These are phyloP conservation scores for Xiphorhynchus elegans DNA, from an alignment of 2,113 vertebrate genomes.

Conservation along the genomic window DNA sequence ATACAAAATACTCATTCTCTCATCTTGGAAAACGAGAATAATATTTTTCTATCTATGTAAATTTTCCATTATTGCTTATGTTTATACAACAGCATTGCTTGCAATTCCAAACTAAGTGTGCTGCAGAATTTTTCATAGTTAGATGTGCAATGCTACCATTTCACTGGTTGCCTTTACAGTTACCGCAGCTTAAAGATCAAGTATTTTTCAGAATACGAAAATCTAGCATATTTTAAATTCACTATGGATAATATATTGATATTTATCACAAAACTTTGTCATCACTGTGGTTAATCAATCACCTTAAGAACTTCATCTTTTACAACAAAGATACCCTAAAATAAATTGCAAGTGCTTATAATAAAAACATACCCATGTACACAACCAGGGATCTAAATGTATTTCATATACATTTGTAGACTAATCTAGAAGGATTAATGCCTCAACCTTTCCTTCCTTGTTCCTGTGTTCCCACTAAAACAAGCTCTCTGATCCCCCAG, in stretches of 20 bases:
- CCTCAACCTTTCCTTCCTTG: not conserved
- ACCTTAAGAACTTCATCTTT: not conserved
- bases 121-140: not conserved
- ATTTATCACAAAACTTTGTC: not conserved
- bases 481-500: not conserved
- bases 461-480: not conserved
- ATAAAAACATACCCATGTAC: not conserved
- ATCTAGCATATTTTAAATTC: not conserved
- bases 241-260: not conserved
- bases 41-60: not conserved
- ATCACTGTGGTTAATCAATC: not conserved
- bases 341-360: not conserved
- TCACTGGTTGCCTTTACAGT: not conserved
- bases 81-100: not conserved
- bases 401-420: rapidly evolving
- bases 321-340: not conserved
- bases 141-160: not conserved
- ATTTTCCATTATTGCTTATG: not conserved
- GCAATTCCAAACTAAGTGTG: not conserved
- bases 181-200: not conserved
- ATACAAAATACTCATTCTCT: not conserved
- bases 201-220: not conserved
- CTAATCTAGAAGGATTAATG: not conserved
- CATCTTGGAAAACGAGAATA: not conserved
- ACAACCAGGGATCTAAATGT: not conserved